A percentile compares a stretch with the other conserved stretches of the same genome.
phyloP scores from a whole-genome alignment of 2,113 vertebrate genomes.

The Dasypus novemcinctus region DNA sequence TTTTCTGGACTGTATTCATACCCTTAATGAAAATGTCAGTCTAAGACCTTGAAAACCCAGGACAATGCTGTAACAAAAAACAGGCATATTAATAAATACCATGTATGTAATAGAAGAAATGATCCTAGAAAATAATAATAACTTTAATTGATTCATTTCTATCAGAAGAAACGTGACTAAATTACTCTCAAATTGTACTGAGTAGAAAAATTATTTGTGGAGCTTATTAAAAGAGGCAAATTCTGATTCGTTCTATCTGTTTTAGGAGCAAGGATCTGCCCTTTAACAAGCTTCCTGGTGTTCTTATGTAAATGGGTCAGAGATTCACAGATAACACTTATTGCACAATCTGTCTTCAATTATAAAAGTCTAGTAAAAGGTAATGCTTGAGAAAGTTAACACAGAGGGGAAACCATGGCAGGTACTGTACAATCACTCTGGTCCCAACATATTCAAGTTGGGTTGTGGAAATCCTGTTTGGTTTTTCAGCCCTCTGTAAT shows the following conservation, averaged over 20 bases:
- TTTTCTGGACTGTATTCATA: not conserved
- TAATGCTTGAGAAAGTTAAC: not conserved
- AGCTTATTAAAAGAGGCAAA: not conserved
- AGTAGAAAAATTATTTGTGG: not conserved
- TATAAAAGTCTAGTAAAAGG: not conserved
- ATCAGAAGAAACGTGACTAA: not conserved
- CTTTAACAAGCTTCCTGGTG: not conserved
- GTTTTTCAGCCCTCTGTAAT: not conserved
- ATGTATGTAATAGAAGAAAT: not conserved
- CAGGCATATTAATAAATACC: not conserved
- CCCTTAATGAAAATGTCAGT: not conserved
- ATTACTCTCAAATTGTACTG: not conserved
- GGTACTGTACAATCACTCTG: not conserved
- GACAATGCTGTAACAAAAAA: not conserved
- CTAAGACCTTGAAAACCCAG: not conserved
- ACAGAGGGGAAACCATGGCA: not conserved
- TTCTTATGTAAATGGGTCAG: not conserved
- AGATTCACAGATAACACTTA: not conserved
- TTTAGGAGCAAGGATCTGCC: not conserved
- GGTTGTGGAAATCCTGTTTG: not conserved
- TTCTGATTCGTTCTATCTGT: not conserved
- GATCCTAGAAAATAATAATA: conserved; percentile 8
- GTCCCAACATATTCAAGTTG: not conserved
- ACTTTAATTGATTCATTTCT: not conserved
- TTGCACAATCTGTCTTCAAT: not conserved